Evolutionary conservation across 2,797 vertebrate species (phyloP), one percentile per base, ranked within the genome.

Genomic region (Sebastes ruberrimus): DNA sequence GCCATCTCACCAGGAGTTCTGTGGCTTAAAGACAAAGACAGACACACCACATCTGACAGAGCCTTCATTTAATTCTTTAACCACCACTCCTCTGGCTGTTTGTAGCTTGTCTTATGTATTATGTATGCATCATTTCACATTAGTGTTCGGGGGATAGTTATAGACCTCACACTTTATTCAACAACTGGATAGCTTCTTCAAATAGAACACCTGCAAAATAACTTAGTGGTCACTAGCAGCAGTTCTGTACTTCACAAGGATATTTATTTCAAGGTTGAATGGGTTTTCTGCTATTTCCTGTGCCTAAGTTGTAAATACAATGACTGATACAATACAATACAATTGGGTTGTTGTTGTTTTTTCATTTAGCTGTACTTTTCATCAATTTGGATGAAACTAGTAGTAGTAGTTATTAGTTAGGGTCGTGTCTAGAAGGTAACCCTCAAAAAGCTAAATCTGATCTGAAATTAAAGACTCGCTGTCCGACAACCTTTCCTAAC

Each of bases 21-120:
- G 80, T 60, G 52, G 64, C 73, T 71, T 56, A 13, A 82, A 77
- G 66, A 71, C 53, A 73, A 74, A 79, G 63, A 46, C 71, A 72
- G 62, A 75, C 33, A 72, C 25, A 11, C 32, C 28, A 76, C 65
- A 68, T 66, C 73, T 62, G 59, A 71, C 23, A 33, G 22, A 81
- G 49, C 18, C n/a, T 66, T 52, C 32, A 56, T 52, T 67, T 70
- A 23, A 46, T 46, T 30, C 32, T 65, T 59, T 30, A 56, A 78
- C 57, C 33, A 27, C 30, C 23, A 13, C 57, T 38, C 57, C 42
- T 66, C 49, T 53, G 42, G 38, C 53, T 74, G 20, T 61, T 71
- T 46, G 30, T 13, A 62, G 6, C 35, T 38, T 80, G 32, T 69
- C 65, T 67, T 30, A 23, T 57, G 11, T 62, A 11, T 71, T 67